These are phyloP conservation scores for Brachionichthys hirsutus DNA, from an alignment of 2,113 vertebrate species.

Conservation along the genomic window DNA sequence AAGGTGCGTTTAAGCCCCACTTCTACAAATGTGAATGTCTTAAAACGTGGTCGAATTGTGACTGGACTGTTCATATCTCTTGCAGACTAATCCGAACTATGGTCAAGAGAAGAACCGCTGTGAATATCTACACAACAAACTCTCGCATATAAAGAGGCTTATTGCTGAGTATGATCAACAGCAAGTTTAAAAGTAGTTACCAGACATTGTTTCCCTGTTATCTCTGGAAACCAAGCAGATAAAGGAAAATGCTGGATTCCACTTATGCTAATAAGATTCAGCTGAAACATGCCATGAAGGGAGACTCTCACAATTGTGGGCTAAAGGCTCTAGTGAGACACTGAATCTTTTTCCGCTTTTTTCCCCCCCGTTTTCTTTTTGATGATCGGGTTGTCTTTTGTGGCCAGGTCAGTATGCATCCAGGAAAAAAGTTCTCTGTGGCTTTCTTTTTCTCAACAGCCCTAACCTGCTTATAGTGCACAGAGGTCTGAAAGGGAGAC, in stretches of 20 bases:
- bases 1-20: slow-evolving; percentile 77
- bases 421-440: slow-evolving; percentile 44
- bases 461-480: slow-evolving; percentile 48
- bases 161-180: slow-evolving; percentile 96
- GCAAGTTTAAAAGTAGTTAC: slow-evolving; percentile 83
- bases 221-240: slow-evolving; percentile 63
- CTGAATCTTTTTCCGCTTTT: slow-evolving; percentile 21
- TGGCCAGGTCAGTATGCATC: slow-evolving; percentile 45
- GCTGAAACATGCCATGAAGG: slow-evolving; percentile 69
- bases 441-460: slow-evolving; percentile 40
- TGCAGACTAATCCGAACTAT: slow-evolving; percentile 94
- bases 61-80: slow-evolving; percentile 37
- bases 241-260: slow-evolving; percentile 69
- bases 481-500: slow-evolving; percentile 45
- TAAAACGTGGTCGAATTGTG: background rate
- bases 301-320: slow-evolving; percentile 56
- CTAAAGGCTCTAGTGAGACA: slow-evolving; percentile 64
- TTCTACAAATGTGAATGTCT: background rate
- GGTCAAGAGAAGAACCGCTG: slow-evolving; percentile 97
- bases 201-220: slow-evolving; percentile 48
- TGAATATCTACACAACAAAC: slow-evolving; percentile 98
- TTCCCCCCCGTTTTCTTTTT: slow-evolving; percentile 5
- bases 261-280: slow-evolving; percentile 55
- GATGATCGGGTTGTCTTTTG: slow-evolving; percentile 43
- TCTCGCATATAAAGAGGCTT: slow-evolving; percentile 97